Evolutionary conservation across 2,888 invertebrate genomes (phyloP).

Genomic region (Mesorhabditis belari): DNA sequence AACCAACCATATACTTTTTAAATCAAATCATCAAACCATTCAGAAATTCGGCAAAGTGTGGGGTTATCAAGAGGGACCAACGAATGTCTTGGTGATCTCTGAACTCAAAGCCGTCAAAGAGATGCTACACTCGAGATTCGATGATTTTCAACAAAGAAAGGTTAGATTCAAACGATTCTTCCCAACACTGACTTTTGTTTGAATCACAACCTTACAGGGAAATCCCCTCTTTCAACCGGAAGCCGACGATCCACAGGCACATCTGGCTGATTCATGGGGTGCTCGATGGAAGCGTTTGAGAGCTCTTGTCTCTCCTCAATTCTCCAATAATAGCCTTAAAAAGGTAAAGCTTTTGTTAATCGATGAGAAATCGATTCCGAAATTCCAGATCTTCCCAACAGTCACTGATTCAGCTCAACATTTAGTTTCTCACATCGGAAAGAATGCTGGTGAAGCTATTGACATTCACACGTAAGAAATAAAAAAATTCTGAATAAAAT

Average conservation of each 20-base stretch:
- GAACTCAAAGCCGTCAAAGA: not conserved
- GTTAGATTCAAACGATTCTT: no score
- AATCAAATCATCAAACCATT: no score
- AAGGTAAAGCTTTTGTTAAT: no score
- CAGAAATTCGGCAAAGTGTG: not conserved
- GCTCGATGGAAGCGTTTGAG: constrained; percentile 59
- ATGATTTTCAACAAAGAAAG: not conserved
- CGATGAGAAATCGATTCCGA: no score
- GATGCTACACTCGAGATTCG: not conserved
- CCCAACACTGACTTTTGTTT: no score
- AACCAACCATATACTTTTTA: no score
- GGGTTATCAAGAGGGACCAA: not conserved
- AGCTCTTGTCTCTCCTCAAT: constrained; percentile 57
- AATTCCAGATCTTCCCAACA: constrained; percentile 53
- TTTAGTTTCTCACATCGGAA: constrained; percentile 35
- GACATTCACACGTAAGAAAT: not conserved
- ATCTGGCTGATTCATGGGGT: constrained; percentile 53
- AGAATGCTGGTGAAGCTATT: not conserved
- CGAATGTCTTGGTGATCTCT: not conserved
- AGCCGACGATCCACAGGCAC: not conserved
- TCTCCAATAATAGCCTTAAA: constrained; percentile 57
- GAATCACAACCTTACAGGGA: no score
- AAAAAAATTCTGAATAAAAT: no score
- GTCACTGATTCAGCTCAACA: constrained; percentile 54
- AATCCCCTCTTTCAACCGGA: not conserved